These are phyloP conservation scores for Nomada flava DNA, from an alignment of 2,888 invertebrate species.

Conservation along the genomic window DNA sequence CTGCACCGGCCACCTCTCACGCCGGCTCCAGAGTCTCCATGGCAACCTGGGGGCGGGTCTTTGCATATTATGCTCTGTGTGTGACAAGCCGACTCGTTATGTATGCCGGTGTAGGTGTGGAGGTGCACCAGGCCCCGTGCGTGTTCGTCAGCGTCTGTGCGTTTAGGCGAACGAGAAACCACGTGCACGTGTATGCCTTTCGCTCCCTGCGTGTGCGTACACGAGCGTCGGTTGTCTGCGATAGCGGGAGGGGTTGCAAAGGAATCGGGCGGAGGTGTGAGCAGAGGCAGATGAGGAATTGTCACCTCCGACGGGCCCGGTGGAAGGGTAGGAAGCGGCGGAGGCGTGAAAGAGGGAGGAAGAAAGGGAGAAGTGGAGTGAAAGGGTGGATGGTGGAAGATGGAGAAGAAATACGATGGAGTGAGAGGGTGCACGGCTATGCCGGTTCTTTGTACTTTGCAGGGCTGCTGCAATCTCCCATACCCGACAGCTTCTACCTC, in stretches of 20 bases:
- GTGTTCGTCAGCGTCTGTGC: conserved; percentile 28
- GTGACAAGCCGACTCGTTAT: conserved; percentile 81
- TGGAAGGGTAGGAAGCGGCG: conserved; percentile 44
- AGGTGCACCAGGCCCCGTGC: conserved; percentile 21
- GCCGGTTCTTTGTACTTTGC: conserved; percentile 77
- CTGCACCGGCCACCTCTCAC: conserved; percentile 76
- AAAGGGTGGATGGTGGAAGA: conserved; percentile 26
- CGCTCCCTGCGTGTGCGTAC: background rate
- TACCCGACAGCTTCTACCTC: conserved; percentile 65
- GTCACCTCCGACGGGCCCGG: conserved; percentile 76
- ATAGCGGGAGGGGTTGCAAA: conserved; percentile 76
- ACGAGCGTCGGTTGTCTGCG: conserved; percentile 79
- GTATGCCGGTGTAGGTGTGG: conserved; percentile 71
- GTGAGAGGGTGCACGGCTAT: conserved; percentile 70
- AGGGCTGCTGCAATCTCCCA: conserved; percentile 73
- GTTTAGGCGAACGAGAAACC: conserved; percentile 41
- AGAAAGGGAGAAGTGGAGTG: conserved; percentile 46
- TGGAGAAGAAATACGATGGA: conserved; percentile 34
- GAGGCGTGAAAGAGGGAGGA: conserved; percentile 45
- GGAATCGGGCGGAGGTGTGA: conserved; percentile 77
- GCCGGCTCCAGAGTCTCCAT: conserved; percentile 78
- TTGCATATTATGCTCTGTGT: conserved; percentile 84
- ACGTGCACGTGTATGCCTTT: background rate
- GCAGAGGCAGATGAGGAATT: conserved; percentile 80
- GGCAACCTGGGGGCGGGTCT: conserved; percentile 83